Evolutionary conservation across 2,888 invertebrate species (phyloP), one percentile per base, ranked within the genome.

Genomic region (Cheilosia impressa): DNA sequence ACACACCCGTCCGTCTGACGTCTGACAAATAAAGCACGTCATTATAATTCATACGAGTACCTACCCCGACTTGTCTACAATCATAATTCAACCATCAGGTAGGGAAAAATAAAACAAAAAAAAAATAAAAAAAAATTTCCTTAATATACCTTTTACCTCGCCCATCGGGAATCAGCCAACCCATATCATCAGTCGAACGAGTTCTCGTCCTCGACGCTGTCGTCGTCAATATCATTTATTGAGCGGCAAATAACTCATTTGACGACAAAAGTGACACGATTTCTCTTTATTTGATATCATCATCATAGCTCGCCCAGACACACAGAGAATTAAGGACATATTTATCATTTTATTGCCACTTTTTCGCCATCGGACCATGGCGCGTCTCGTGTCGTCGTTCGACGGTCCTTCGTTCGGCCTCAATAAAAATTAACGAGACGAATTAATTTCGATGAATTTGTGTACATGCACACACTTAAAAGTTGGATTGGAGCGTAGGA

Each of bases 181-280:
- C 53, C 57, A 58, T 38, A 38, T 38, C 13, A 13, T 38, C 13
- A 13, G 13, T 4, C 13, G 10, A 2, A 34, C 34, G 34, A 10
- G 27, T 27, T 27, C 31, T 63, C 66, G 57, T 63, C 71, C 24
- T 57, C 19, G 53, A 17, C 52, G 63, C 63, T 41, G 60, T 63
- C 79, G 34, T 57, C 73, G 68, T 73, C 73, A 73, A 83, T 76
- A 78, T 68, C 66, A 73, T 79, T 79, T 73, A 83, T 83, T 68
- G 83, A 83, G 83, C 73, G 62, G 62, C 83, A 83, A 83, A 83
- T 83, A 79, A 83, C 73, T 79, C 73, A 73, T 83, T 83, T 83
- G 79, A 83, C 38, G 79, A 73, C 79, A 83, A 79, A 83, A 83
- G 68, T 73, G 83, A 83, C 83, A 79, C 73, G 83, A 83, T 83